Evolutionary conservation across 2,797 vertebrate species (phyloP), one percentile per base, ranked within the genome.

Genomic region (Gorsachius magnificus): DNA sequence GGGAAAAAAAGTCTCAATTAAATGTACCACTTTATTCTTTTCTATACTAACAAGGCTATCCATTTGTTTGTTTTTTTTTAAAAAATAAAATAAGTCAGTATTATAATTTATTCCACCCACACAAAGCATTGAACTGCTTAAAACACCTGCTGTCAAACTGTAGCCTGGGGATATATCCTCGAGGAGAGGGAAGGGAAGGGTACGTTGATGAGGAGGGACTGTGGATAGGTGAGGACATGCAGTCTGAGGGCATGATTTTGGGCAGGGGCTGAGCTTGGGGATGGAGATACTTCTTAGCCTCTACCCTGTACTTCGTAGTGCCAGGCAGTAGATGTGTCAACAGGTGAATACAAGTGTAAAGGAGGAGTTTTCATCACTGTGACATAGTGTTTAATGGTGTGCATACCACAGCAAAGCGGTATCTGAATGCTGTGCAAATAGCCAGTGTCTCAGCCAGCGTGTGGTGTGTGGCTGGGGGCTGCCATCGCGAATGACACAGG

Each of bases 271-370:
- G 60, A 86, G 12, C 20, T 76, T 51, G 22, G 38, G 38, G 14
- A 6, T 10, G 2, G 3, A 38, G 41, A 6, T 41, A 10, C 76
- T 90, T 65, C 45, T 70, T 31, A 45, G 33, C 35, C 64, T 86
- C 29, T 74, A 1, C 11, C 22, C 19, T 58, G 0, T 48, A 26
- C 25, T 48, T 86, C 0, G 3, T 31, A 5, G 20, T 56, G 28
- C 45, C 45, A 53, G 54, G 38, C 25, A 38, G 31, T 45, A 57
- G 21, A 14, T 61, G 41, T 70, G 26, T 58, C 46, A 43, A 7
- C 21, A 78, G 24, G 41, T 65, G 50, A 60, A 31, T 36, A 25
- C 16, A 18, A 43, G 43, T 8, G 7, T 13, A 41, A 58, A 60
- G 58, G 43, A 63, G 68, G 60, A 46, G 13, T 68, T 87, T 83